Base-by-base conservation (phyloP, 2,797 vertebrate species). In the Scomberomorus guttatus region DNA sequence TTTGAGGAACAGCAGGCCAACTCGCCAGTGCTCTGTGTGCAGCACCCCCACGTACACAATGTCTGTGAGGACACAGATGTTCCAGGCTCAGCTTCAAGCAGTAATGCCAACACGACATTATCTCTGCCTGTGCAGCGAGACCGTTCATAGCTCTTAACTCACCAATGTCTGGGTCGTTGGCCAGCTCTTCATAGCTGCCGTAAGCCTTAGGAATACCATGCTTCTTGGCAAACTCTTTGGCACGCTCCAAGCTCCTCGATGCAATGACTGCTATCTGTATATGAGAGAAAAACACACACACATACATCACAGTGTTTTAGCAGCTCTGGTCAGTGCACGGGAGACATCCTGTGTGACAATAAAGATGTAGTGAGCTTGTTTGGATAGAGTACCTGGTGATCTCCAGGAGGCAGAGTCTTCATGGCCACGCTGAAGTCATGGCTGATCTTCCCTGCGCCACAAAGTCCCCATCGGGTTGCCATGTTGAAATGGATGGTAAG, bases 391-490 rank as follows among this genome's bases (percentile, higher is more conserved):
- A 96, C 96, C 95, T 95, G 91, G 69, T 96, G 96, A 71, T 96
- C 93, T 59, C 89, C 89, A 1, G 82, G 66, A 20, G 95, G 86
- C 67, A 96, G 93, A 3, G 92, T 93, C 89, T 88, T 93, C 86
- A 95, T 77, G 52, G 92, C 91, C 24, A 94, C 92, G 0, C 93
- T 87, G 83, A 96, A 97, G 63, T 96, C 95, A 37, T 93, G 89
- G 90, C 94, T 91, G 89, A 97, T 96, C 70, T 94, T 93, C 34
- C 96, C 95, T 0, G 85, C 93, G 0, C 96, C 92, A 44, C 95
- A 94, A 52, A 96, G 86, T 46, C 96, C 95, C 96, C 96, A 96
- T 59, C 86, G 87, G 3, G 95, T 93, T 25, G 94, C 93, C 94
- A 95, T 95, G 57, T 87, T 89, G 61, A 77, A 77, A 42, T 66